phyloP scores from a whole-genome alignment of 1,140 invertebrate genomes.

The Drosophila seguyi region DNA sequence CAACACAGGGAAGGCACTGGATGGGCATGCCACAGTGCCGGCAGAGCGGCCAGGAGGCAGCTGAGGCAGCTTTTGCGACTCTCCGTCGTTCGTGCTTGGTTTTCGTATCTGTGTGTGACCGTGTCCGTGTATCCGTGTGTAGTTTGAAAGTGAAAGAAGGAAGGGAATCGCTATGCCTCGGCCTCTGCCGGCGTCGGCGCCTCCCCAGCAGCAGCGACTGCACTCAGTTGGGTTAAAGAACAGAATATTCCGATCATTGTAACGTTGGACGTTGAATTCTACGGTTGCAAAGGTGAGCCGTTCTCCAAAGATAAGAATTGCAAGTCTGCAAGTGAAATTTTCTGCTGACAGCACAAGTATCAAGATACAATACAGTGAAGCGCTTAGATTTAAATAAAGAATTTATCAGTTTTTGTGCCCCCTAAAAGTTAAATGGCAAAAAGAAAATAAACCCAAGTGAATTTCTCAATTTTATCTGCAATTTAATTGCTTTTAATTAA shows the following conservation, averaged over 20 bases:
- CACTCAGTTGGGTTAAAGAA: constrained; percentile 73
- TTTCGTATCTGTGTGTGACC: constrained; percentile 21
- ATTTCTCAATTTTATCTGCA: constrained; percentile 11
- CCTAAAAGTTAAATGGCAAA: constrained; percentile 19
- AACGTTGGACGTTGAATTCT: constrained; percentile 85
- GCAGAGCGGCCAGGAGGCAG: constrained; percentile 28
- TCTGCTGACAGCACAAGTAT: constrained; percentile 26
- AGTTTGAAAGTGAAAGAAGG: constrained; percentile 80
- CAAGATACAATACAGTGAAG: constrained; percentile 11
- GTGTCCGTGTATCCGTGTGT: constrained; percentile 35
- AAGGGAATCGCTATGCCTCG: constrained; percentile 59
- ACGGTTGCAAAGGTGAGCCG: constrained; percentile 85
- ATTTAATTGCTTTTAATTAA: constrained; percentile 5
- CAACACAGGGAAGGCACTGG: constrained; percentile 38
- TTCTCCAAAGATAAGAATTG: constrained; percentile 66
- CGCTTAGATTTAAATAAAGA: constrained; percentile 32
- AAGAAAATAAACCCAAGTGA: constrained; percentile 8
- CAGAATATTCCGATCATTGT: constrained; percentile 84
- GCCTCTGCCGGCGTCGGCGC: constrained; percentile 30
- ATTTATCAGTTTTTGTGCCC: constrained; percentile 43
- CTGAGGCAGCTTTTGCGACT: constrained; percentile 37
- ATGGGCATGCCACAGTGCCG: constrained; percentile 21
- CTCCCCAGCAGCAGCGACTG: constrained; percentile 45
- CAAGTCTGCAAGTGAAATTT: constrained; percentile 36
- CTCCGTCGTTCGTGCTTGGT: constrained; percentile 46